Conservation (phyloP, 2,888 invertebrate species). For the Tachina grossa region DNA sequence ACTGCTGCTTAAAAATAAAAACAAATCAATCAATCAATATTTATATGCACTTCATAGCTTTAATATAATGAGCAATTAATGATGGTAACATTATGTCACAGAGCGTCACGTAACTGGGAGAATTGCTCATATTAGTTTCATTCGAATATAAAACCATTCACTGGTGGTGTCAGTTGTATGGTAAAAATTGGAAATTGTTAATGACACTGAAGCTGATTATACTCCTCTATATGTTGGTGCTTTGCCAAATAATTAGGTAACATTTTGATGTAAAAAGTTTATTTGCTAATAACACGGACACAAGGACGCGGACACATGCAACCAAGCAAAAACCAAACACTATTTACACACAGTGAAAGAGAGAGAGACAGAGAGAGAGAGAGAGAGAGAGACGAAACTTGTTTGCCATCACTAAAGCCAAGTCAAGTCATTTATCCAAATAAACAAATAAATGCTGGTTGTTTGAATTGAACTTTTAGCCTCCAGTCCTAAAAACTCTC, state of each 20-base stretch:
- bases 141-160: neutral
- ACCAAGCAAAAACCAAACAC: neutral
- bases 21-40: too few relatives aligned
- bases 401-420: neutral
- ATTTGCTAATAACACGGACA: neutral
- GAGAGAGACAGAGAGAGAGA: too few relatives aligned
- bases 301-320: neutral
- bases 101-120: too few relatives aligned
- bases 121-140: conserved; percentile 6
- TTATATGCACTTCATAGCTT: too few relatives aligned
- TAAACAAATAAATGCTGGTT: neutral
- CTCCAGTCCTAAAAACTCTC: neutral
- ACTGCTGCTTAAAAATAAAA: too few relatives aligned
- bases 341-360: neutral
- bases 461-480: neutral
- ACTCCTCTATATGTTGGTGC: conserved; percentile 19
- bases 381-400: neutral
- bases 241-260: conserved; percentile 59
- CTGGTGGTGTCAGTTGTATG: conserved; percentile 34
- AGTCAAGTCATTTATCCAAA: neutral
- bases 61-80: too few relatives aligned
- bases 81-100: too few relatives aligned
- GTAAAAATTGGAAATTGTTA: conserved; percentile 33
- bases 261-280: conserved; percentile 47
- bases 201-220: conserved; percentile 38